Base-by-base conservation (phyloP, 2,113 vertebrate genomes). In the Myxocyprinus asiaticus region DNA sequence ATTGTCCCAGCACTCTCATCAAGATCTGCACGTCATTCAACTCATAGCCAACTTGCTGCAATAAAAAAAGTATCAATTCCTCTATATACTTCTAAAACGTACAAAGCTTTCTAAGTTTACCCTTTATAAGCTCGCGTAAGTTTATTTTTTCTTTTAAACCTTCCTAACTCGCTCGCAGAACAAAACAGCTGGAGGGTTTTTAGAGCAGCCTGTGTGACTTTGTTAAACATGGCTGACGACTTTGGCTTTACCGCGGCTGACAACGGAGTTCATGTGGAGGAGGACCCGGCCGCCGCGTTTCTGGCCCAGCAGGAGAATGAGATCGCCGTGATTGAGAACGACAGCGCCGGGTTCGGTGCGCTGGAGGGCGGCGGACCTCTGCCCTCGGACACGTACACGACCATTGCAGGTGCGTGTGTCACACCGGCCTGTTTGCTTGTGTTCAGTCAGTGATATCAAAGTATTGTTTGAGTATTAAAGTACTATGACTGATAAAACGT, bases 261-360 rank as follows among this genome's bases (percentile, higher is more conserved):
- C 91, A 95, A 95, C 85, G 95, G 95, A 51, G 93, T 89, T 7
- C 90, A 93, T 22, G 87, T 90, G 0, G 95, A 96, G 67, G 96
- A 96, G 85, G 97, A 99, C 83, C 97, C 97, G 0, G 97, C 97
- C 0, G 97, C 97, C 0, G 97, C 94, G 7, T 98, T 99, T 84
- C 86, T 99, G 82, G 97, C 97, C 3, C 96, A 98, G 75, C 97
- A 98, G 86, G 95, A 98, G 88, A 96, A 93, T 65, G 97, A 97
- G 89, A 98, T 99, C 66, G 96, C 97, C 7, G 96, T 93, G 81
- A 98, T 99, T 44, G 97, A 98, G 90, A 97, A 95, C 64, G 96
- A 98, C 76, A 93, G 92, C 5, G 95, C 95, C 0, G 95, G 94
- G 2, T 95, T 96, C 72, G 94, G 92, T 64, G 86, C 88, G 11